Evolutionary conservation across 2,797 vertebrate species (phyloP).

Genomic region (Enteromius thamalakanensis): DNA sequence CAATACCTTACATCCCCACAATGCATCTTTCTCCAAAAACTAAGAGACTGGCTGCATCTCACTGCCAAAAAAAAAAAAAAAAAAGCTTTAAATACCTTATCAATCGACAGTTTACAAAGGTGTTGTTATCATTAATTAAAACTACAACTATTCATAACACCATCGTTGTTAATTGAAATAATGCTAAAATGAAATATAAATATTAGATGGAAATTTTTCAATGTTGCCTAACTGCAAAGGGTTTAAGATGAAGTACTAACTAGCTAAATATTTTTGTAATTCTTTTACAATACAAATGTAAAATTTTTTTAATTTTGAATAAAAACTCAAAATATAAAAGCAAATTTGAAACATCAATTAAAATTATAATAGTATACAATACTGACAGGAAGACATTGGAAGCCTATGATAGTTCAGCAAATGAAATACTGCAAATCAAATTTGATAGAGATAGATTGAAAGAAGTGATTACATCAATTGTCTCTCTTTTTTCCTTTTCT

Average conservation of each 20-base stretch:
- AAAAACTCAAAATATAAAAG: not conserved
- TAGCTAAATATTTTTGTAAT: not conserved
- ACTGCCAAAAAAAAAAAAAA: not conserved
- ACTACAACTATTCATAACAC: not conserved
- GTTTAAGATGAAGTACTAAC: not conserved
- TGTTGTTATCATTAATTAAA: not conserved
- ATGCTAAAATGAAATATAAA: not conserved
- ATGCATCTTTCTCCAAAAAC: not conserved
- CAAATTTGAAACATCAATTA: not conserved
- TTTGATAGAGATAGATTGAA: not conserved
- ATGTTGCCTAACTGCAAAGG: not conserved
- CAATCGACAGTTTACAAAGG: not conserved
- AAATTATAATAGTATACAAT: not conserved
- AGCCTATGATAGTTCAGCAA: not conserved
- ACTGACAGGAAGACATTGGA: not conserved
- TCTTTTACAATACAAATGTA: not conserved
- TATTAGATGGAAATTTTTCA: not conserved
- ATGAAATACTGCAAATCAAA: not conserved
- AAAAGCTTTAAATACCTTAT: not conserved
- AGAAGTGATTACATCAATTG: not conserved
- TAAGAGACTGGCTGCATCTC: not conserved
- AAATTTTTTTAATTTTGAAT: not conserved
- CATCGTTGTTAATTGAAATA: not conserved
- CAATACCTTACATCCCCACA: not conserved
- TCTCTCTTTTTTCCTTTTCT: not conserved